Base-by-base conservation (phyloP, 2,888 invertebrate genomes). In the Blera fallax region DNA sequence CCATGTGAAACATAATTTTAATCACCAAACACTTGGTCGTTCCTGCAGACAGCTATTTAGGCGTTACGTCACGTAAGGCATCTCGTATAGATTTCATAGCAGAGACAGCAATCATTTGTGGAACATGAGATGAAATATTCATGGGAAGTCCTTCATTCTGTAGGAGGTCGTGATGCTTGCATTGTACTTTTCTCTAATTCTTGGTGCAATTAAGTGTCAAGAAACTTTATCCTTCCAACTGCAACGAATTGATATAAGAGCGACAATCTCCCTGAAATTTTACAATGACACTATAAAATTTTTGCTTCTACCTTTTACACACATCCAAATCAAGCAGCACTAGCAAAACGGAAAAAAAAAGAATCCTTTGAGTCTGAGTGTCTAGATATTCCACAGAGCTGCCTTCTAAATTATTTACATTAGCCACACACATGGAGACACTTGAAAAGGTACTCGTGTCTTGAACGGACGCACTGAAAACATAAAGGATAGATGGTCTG, bases 351-450 rank as follows among this genome's bases (percentile, higher is more conserved):
- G 3, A 40, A 11, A 50, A 65, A 50, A 2, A 69, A 72, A 72
- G 48, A n/a, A 32, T 58, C 65, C 73, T 80, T 73, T 73, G 64
- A 65, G 64, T 73, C 48, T 60, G 50, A 80, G 73, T 65, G 65
- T 67, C 58, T 60, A 29, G 40, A 80, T 32, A 60, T 52, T 52
- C 32, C 43, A 8, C 21, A 67, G 40, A 60, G 74, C 52, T 60
- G 60, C 34, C 16, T 67, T 60, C 8, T 74, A 52, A 74, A 80
- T 80, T 74, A 80, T 80, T 80, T 60, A 80, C 50, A 27, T 45
- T 48, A 80, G 74, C 64, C 40, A 60, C 52, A 14, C 7, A 56
- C 8, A 64, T 32, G 43, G 1, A 48, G 4, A 6, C 14, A 24
- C 50, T 37, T 14, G 40, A 24, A 50, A 34, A 52, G 18, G 50